Evolutionary conservation across 1,140 invertebrate genomes (phyloP), one percentile per base, ranked within the genome.

Genomic region (Temnothorax nylanderi): DNA sequence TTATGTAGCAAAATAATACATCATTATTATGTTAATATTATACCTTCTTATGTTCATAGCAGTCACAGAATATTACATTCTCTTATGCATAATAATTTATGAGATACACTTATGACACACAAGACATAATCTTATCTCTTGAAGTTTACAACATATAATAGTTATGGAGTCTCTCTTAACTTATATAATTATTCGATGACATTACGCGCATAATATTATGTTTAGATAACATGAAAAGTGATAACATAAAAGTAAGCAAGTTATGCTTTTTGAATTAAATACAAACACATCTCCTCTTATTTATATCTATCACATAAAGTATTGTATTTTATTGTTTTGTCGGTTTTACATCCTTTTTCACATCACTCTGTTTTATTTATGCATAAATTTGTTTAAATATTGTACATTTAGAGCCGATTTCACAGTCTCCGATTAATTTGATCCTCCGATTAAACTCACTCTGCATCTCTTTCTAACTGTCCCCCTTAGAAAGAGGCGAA

Each of bases 31-130:
- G 37, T 41, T 5, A 0, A 41, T 62, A 69, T 86, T 88, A 34
- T 89, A 89, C 82, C 75, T 89, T 88, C 18, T 58, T 44, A 81
- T 56, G 41, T 76, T 77, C 47, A 87, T 89, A 67, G 82, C 11
- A 74, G 62, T 49, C 65, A 75, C 34, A 72, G 54, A 58, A 41
- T 11, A 8, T 62, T 81, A 71, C 11, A 44, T 58, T 56, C 10
- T 69, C 26, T 47, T 47, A 64, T 2, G 69, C 26, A 41, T 81
- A 56, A 60, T 58, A 80, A 69, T 71, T 81, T n/a, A 41, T 56
- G 34, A 69, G 26, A 41, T 76, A 72, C 21, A 58, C 37, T 78
- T 34, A 69, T 69, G 41, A 69, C 13, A 56, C 32, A 67, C n/a
- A 69, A 41, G 18, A 32, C 21, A n/a, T n/a, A 7, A 77, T 77